Evolutionary conservation across 2,113 vertebrate genomes (phyloP).

Genomic region (Xenopus laevis): DNA sequence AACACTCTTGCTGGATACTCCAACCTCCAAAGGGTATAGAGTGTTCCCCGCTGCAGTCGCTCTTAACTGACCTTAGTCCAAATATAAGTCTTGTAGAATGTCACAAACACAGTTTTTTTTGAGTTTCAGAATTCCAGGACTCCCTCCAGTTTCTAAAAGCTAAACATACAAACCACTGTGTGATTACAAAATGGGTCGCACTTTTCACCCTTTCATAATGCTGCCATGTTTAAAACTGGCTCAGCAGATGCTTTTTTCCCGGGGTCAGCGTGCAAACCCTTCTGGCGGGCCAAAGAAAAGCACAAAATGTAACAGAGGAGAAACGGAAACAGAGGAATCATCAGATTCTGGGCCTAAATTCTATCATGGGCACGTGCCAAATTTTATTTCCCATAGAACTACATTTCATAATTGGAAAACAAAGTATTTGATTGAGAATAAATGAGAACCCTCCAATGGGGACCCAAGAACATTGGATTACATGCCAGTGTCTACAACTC

Average conservation of each 20-base stretch:
- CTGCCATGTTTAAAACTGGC: slow-evolving; percentile 15
- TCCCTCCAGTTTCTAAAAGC: neutral
- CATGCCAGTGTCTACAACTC: no score
- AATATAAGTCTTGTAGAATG: no score
- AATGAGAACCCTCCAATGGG: neutral
- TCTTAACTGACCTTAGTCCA: no score
- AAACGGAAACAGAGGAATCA: neutral
- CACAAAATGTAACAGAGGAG: neutral
- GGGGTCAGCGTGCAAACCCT: neutral
- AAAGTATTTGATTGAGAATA: neutral
- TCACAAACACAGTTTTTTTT: no score
- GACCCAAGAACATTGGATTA: no score
- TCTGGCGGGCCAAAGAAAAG: slow-evolving; percentile 22
- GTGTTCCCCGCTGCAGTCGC: no score
- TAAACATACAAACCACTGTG: slow-evolving; percentile 6
- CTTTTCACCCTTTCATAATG: no score
- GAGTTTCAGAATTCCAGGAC: no score
- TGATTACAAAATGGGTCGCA: slow-evolving; percentile 1
- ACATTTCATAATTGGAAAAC: neutral
- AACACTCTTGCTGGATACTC: no score
- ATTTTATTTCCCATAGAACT: neutral
- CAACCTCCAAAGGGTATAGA: no score
- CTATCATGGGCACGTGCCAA: neutral
- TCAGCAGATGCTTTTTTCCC: neutral
- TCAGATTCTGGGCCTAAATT: neutral